Evolutionary conservation across 1,140 invertebrate genomes (phyloP).

Genomic region (Listronotus bonariensis): DNA sequence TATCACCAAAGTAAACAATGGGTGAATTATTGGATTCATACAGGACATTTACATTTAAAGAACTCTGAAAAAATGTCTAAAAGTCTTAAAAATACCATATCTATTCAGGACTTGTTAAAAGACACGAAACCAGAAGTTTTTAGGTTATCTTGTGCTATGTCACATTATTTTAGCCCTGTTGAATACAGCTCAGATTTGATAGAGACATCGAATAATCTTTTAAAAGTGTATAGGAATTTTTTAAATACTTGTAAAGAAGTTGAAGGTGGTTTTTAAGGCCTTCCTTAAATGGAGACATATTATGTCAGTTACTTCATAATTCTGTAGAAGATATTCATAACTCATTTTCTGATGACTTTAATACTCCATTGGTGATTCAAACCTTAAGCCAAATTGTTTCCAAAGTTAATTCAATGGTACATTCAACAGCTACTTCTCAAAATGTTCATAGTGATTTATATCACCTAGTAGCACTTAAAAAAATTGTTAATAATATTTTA

Average conservation of each 20-base stretch:
- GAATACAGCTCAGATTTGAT: constrained; percentile 72
- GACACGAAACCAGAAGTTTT: constrained; percentile 70
- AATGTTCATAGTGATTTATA: constrained; percentile 52
- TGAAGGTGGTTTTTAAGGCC: constrained; percentile 59
- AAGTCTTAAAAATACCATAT: constrained; percentile 84
- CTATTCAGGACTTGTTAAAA: constrained; percentile 71
- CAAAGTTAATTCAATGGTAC: constrained; percentile 68
- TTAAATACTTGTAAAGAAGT: constrained; percentile 69
- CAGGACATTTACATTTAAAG: constrained; percentile 73
- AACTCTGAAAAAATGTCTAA: constrained; percentile 89
- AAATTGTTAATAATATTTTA: constrained; percentile 60
- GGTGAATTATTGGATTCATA: constrained; percentile 93
- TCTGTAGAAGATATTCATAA: constrained; percentile 62
- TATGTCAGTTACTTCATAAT: constrained; percentile 63
- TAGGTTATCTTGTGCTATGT: constrained; percentile 81
- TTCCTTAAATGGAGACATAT: constrained; percentile 60
- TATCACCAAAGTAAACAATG: constrained; percentile 75
- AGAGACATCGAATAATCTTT: constrained; percentile 63
- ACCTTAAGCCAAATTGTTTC: constrained; percentile 67
- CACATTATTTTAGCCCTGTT: constrained; percentile 76
- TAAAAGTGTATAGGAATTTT: constrained; percentile 74
- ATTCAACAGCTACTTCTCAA: constrained; percentile 52
- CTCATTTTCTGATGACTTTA: constrained; percentile 75
- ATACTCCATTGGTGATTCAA: constrained; percentile 70
- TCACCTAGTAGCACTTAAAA: constrained; percentile 58